phyloP scores from a whole-genome alignment of 2,797 vertebrate genomes.

The Paedocypris micromegethes region DNA sequence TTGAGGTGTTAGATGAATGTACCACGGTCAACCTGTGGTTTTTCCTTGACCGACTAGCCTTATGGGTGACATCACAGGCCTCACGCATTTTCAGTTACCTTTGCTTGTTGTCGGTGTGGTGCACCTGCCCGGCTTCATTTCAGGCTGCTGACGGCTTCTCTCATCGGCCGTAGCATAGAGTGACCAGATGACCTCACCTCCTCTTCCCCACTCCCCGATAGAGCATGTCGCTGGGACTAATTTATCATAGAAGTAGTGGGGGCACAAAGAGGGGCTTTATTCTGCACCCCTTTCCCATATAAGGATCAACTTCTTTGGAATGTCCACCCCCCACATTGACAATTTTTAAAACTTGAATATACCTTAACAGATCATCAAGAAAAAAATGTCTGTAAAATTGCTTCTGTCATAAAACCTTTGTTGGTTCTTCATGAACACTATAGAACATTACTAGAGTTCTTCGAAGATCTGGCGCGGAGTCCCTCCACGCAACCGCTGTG shows the following conservation, averaged over 20 bases:
- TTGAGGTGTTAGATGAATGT: conserved; percentile 2
- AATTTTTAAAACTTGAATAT: conserved; percentile 21
- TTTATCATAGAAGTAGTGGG: conserved; percentile 48
- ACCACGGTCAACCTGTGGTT: background rate
- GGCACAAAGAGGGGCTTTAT: conserved; percentile 75
- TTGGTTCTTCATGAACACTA: conserved; percentile 12
- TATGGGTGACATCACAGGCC: conserved; percentile 34
- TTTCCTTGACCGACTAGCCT: conserved; percentile 17
- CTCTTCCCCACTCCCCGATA: conserved; percentile 58
- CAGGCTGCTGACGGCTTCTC: conserved; percentile 75
- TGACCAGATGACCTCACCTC: conserved; percentile 77
- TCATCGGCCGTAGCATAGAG: conserved; percentile 70
- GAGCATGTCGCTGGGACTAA: conserved; percentile 45
- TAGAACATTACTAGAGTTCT: conserved; percentile 30
- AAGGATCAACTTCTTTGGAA: conserved; percentile 47
- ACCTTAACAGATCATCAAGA: conserved; percentile 34
- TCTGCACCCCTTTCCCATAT: conserved; percentile 54
- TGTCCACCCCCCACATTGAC: conserved; percentile 47
- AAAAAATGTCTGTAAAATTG: conserved; percentile 5
- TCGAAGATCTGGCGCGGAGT: conserved; percentile 60
- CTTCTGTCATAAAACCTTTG: conserved; percentile 20
- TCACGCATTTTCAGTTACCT: conserved; percentile 44
- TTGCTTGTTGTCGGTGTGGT: conserved; percentile 44
- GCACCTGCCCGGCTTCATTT: conserved; percentile 80
- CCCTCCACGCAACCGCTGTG: conserved; percentile 52